These are phyloP conservation scores for Enchytraeus crypticus DNA, from an alignment of 2,888 invertebrate species.

Conservation along the genomic window DNA sequence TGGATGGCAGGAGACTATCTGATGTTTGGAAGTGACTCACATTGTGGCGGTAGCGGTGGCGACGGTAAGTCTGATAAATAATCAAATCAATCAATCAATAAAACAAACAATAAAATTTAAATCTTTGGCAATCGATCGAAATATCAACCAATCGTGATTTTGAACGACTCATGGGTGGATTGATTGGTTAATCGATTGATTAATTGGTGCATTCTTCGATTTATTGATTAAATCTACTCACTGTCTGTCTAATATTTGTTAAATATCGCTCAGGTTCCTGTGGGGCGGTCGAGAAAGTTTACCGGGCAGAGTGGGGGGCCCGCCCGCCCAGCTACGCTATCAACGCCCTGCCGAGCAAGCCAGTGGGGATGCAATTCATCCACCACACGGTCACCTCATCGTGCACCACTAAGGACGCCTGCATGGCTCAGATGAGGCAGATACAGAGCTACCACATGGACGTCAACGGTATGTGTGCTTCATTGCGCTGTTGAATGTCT, in stretches of 20 bases:
- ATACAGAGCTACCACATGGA: conserved; percentile 66
- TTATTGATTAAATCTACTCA: not conserved
- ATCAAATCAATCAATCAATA: too few species aligned
- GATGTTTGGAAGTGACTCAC: conserved; percentile 1
- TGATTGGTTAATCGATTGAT: not conserved
- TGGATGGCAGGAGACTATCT: conserved; percentile 6
- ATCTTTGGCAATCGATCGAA: too few species aligned
- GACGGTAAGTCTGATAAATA: too few species aligned
- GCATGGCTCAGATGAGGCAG: conserved; percentile 50
- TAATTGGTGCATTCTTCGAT: not conserved
- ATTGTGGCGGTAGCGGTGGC: not conserved
- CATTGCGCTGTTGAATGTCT: too few species aligned
- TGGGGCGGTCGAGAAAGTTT: conserved; percentile 2
- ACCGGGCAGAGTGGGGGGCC: conserved; percentile 21
- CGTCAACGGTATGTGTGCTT: conserved; percentile 55
- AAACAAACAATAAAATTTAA: too few species aligned
- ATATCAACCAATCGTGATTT: too few species aligned
- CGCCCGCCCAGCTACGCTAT: conserved; percentile 13
- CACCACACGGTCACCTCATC: conserved; percentile 25
- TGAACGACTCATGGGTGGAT: not conserved
- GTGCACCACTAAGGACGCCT: conserved; percentile 19
- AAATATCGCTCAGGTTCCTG: not conserved
- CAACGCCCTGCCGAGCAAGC: conserved; percentile 15
- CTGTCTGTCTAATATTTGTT: not conserved
- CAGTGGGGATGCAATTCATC: conserved; percentile 24